These are phyloP conservation scores for Cydia splendana DNA, from an alignment of 1,140 invertebrate species.

Conservation along the genomic window DNA sequence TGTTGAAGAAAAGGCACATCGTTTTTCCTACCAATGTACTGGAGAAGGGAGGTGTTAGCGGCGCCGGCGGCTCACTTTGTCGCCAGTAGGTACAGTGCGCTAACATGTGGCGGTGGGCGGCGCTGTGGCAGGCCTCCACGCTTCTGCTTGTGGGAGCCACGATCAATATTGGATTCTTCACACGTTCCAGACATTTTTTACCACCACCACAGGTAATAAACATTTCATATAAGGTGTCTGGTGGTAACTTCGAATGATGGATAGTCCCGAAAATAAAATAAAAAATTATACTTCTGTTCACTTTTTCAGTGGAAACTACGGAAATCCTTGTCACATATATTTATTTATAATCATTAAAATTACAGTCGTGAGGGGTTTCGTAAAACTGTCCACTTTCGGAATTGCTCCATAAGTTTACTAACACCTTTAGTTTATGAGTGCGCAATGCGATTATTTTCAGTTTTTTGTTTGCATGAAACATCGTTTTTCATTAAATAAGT, in stretches of 20 bases:
- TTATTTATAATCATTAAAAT: no score
- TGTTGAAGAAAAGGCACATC: conserved; percentile 29
- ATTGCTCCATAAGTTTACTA: not conserved
- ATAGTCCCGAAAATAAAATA: no score
- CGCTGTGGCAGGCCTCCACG: conserved; percentile 46
- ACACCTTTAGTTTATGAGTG: not conserved
- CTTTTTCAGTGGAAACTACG: no score
- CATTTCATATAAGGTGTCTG: not conserved
- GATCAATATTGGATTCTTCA: conserved; percentile 50
- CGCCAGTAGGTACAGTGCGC: conserved; percentile 33
- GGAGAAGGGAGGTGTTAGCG: conserved; percentile 31
- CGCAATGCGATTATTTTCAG: not conserved
- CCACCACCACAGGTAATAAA: conserved; percentile 39
- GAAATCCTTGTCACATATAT: no score
- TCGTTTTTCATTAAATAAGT: not conserved
- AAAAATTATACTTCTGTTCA: no score
- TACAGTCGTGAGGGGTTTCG: not conserved
- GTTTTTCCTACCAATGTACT: conserved; percentile 27
- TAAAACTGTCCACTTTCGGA: not conserved
- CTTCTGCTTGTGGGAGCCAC: conserved; percentile 44
- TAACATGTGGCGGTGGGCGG: conserved; percentile 58
- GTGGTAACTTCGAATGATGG: not conserved
- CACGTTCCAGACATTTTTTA: conserved; percentile 35
- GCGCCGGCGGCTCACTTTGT: not conserved
- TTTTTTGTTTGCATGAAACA: not conserved